A percentile compares a stretch with the other conserved stretches of the same genome.
Evolutionary conservation across 2,797 vertebrate genomes (phyloP).

Genomic region (Rhinatrema bivittatum): DNA sequence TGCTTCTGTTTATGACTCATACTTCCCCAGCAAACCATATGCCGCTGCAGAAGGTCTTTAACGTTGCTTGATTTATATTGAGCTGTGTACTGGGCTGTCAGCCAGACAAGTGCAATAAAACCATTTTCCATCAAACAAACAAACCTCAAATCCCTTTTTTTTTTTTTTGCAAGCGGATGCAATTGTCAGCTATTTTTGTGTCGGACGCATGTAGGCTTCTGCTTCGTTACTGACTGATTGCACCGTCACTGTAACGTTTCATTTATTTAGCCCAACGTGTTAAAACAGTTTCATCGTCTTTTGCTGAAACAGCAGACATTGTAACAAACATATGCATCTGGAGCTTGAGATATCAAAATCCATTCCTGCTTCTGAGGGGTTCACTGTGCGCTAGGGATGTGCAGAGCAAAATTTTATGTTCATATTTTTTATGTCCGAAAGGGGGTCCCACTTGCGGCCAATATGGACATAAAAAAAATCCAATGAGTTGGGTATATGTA

Average conservation of each 20-base stretch:
- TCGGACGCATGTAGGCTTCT: conserved; percentile 29
- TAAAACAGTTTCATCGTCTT: too few relatives aligned
- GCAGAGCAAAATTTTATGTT: too few relatives aligned
- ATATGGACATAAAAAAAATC: too few relatives aligned
- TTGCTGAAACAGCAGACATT: too few relatives aligned
- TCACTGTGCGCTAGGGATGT: too few relatives aligned
- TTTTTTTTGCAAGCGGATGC: conserved; percentile 43
- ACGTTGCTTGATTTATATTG: conserved; percentile 37
- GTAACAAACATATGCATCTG: too few relatives aligned
- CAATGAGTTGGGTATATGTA: too few relatives aligned
- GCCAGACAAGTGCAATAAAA: conserved; percentile 49
- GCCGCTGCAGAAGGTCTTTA: conserved; percentile 46
- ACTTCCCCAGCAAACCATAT: conserved; percentile 51
- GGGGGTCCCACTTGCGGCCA: too few relatives aligned
- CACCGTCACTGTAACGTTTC: conserved; percentile 18
- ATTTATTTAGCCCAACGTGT: background rate
- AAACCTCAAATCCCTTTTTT: conserved; percentile 48
- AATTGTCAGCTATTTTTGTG: conserved; percentile 35
- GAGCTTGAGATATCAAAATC: too few relatives aligned
- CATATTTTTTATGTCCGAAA: too few relatives aligned
- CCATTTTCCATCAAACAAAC: conserved; percentile 29
- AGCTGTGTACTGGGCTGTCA: conserved; percentile 33
- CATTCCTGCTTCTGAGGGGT: too few relatives aligned
- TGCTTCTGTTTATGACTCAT: conserved; percentile 59
- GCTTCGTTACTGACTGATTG: conserved; percentile 24